Evolutionary conservation across 2,888 invertebrate genomes (phyloP).

Genomic region (Cosmia pyralina): DNA sequence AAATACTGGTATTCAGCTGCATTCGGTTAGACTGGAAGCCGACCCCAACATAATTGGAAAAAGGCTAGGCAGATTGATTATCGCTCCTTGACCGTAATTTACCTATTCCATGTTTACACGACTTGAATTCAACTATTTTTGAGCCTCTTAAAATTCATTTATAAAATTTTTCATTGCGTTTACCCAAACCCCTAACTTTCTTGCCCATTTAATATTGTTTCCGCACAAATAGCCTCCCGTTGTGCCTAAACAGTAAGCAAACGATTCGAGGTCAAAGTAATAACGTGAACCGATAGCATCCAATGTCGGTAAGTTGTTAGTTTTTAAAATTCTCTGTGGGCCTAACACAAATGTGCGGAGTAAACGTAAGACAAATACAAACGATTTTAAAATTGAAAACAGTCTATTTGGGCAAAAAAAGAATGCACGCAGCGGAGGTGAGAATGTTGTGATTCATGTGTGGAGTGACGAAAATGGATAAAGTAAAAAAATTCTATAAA

Average conservation of each 20-base stretch:
- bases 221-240: slow-evolving; percentile 49
- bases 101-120: background rate
- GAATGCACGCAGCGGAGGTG: no score
- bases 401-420: no score
- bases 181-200: background rate
- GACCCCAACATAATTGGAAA: no score
- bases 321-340: slow-evolving; percentile 70
- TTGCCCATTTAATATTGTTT: slow-evolving; percentile 11
- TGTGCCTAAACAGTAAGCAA: slow-evolving; percentile 65
- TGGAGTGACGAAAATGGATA: no score
- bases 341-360: background rate
- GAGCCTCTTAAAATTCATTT: background rate
- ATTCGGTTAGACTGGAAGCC: no score
- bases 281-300: slow-evolving; percentile 76
- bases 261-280: slow-evolving; percentile 76
- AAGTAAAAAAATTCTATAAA: no score
- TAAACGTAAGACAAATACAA: background rate
- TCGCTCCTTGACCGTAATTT: background rate
- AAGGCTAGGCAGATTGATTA: no score
- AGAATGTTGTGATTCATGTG: no score
- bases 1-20: no score
- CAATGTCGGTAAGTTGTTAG: slow-evolving; percentile 70
- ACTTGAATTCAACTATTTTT: background rate
- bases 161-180: background rate
- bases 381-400: background rate